Evolutionary conservation across 1,140 invertebrate species (phyloP).

Genomic region (Neodiprion pinetum): DNA sequence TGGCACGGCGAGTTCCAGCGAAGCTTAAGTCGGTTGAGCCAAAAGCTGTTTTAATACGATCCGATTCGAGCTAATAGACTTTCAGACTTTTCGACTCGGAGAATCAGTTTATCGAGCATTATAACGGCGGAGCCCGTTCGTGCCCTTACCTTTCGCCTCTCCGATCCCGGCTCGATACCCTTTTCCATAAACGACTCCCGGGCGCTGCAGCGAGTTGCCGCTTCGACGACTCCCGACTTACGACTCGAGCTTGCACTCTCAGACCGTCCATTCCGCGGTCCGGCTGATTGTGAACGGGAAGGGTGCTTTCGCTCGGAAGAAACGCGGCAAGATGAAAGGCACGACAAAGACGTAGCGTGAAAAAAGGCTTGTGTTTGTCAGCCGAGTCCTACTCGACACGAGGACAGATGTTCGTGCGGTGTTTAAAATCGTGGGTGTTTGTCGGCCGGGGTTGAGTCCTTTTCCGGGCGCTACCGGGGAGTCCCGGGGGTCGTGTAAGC

Average conservation of each 20-base stretch:
- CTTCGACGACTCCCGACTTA: too few species aligned
- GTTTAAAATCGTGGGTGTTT: background rate
- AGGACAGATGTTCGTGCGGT: background rate
- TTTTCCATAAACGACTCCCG: too few species aligned
- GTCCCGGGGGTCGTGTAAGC: background rate
- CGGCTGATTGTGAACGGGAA: too few species aligned
- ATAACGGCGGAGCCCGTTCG: background rate
- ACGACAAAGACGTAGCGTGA: background rate
- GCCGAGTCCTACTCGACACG: background rate
- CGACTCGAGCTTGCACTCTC: too few species aligned
- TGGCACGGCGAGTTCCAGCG: conserved; percentile 1
- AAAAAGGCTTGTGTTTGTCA: background rate
- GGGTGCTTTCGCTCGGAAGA: too few species aligned
- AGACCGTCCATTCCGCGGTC: too few species aligned
- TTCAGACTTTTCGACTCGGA: conserved; percentile 1
- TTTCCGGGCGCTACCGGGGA: background rate
- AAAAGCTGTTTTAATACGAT: conserved; percentile 3
- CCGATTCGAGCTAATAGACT: conserved; percentile 4
- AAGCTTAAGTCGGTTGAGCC: conserved; percentile 5
- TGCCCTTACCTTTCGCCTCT: too few species aligned
- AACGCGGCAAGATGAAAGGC: too few species aligned
- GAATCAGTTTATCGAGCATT: background rate
- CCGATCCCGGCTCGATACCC: too few species aligned
- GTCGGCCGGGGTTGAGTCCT: background rate
- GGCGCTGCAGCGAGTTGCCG: too few species aligned